Evolutionary conservation across 2,888 invertebrate genomes (phyloP).

Genomic region (Morpho helenor): DNA sequence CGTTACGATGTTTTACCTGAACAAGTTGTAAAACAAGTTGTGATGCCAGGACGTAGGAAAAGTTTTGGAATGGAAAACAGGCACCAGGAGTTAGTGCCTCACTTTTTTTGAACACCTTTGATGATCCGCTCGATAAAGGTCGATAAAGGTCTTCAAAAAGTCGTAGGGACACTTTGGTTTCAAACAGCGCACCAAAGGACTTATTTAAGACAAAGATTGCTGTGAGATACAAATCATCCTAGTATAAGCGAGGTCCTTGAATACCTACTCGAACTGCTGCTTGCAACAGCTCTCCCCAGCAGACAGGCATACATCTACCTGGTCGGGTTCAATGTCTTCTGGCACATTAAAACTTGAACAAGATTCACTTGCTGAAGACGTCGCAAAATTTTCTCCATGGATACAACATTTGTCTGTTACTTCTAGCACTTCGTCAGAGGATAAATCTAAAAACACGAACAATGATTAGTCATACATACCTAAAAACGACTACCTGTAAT

Average conservation of each 20-base stretch:
- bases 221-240: too few species aligned
- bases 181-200: too few species aligned
- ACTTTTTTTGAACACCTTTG: too few species aligned
- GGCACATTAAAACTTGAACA: slow-evolving; percentile 42
- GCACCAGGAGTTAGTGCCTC: too few species aligned
- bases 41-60: too few species aligned
- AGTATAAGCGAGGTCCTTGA: neutral
- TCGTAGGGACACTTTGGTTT: too few species aligned
- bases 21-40: too few species aligned
- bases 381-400: slow-evolving; percentile 41
- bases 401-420: slow-evolving; percentile 51
- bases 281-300: slow-evolving; percentile 47
- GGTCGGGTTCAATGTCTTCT: slow-evolving; percentile 44
- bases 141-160: too few species aligned
- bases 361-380: slow-evolving; percentile 31
- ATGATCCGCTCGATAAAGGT: too few species aligned
- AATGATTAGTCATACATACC: neutral
- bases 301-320: slow-evolving; percentile 38
- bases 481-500: neutral
- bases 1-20: too few species aligned
- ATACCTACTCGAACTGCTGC: slow-evolving; percentile 47
- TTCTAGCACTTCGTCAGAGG: slow-evolving; percentile 47
- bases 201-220: too few species aligned
- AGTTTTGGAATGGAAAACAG: too few species aligned
- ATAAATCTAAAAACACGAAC: slow-evolving; percentile 33